Evolutionary conservation across 2,888 invertebrate genomes (phyloP).

Genomic region (Pammene aurita): DNA sequence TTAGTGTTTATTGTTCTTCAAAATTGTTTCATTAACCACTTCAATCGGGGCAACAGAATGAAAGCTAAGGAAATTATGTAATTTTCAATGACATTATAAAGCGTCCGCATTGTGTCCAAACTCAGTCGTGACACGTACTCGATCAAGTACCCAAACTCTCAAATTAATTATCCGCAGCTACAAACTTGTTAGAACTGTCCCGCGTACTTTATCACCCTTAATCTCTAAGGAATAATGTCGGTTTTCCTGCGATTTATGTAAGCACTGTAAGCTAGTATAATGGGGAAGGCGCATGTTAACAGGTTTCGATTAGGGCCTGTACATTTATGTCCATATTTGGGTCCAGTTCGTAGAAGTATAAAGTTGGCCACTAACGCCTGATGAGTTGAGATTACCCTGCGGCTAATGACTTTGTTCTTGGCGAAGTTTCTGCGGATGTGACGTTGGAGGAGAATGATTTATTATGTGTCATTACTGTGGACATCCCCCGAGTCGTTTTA

Average conservation of each 20-base stretch:
- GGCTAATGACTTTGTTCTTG: slow-evolving; percentile 35
- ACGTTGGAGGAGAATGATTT: slow-evolving; percentile 19
- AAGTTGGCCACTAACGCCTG: slow-evolving; percentile 28
- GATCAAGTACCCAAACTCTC: slow-evolving; percentile 30
- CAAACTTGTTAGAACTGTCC: slow-evolving; percentile 21
- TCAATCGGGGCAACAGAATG: not conserved
- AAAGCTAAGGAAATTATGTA: not conserved
- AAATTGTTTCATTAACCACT: too few relatives aligned
- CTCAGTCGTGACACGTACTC: slow-evolving; percentile 26
- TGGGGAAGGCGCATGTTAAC: slow-evolving; percentile 27
- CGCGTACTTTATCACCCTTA: slow-evolving; percentile 9
- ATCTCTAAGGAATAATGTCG: not conserved
- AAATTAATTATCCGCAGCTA: slow-evolving; percentile 36
- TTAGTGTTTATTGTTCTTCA: too few relatives aligned
- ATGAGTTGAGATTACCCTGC: slow-evolving; percentile 24
- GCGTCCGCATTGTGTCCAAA: slow-evolving; percentile 10
- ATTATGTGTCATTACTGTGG: not conserved
- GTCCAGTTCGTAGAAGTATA: slow-evolving; percentile 23
- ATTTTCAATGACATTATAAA: slow-evolving; percentile 9
- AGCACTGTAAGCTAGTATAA: slow-evolving; percentile 7
- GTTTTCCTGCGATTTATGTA: slow-evolving; percentile 6
- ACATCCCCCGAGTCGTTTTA: not conserved
- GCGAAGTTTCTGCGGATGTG: slow-evolving; percentile 8
- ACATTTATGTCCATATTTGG: slow-evolving; percentile 32
- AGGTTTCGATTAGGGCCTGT: slow-evolving; percentile 27